Percentiles rank a stretch among this genome's conserved stretches.
phyloP scores from a whole-genome alignment of 2,888 invertebrate species.

The Balanococcus diminutus region DNA sequence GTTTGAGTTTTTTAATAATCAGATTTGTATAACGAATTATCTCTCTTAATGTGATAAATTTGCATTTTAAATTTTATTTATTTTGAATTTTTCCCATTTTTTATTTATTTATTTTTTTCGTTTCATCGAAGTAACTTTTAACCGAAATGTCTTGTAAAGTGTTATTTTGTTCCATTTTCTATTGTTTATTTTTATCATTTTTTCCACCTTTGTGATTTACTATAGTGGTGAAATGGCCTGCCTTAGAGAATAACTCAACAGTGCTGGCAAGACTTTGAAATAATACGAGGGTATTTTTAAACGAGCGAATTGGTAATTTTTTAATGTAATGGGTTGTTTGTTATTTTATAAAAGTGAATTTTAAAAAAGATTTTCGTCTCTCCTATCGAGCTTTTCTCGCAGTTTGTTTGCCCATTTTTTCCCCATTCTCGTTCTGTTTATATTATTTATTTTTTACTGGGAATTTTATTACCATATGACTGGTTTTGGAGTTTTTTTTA shows the following conservation, averaged over 20 bases:
- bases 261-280: background rate
- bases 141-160: background rate
- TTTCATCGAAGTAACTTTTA: background rate
- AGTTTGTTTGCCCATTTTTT: background rate
- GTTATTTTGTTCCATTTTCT: background rate
- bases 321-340: background rate
- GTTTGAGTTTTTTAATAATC: background rate
- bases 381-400: background rate
- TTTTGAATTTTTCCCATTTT: background rate
- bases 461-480: too few species aligned
- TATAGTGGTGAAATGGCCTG: background rate
- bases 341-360: background rate
- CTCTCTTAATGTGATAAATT: background rate
- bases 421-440: too few species aligned
- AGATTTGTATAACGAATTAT: background rate
- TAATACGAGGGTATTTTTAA: background rate
- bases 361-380: background rate
- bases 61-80: conserved; percentile 22
- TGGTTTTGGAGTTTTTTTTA: too few species aligned
- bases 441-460: too few species aligned
- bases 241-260: background rate
- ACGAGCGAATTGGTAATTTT: background rate
- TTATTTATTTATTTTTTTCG: background rate
- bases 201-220: background rate
- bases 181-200: background rate